Evolutionary conservation across 2,113 vertebrate genomes (phyloP).

Genomic region (Spermophilus dauricus): DNA sequence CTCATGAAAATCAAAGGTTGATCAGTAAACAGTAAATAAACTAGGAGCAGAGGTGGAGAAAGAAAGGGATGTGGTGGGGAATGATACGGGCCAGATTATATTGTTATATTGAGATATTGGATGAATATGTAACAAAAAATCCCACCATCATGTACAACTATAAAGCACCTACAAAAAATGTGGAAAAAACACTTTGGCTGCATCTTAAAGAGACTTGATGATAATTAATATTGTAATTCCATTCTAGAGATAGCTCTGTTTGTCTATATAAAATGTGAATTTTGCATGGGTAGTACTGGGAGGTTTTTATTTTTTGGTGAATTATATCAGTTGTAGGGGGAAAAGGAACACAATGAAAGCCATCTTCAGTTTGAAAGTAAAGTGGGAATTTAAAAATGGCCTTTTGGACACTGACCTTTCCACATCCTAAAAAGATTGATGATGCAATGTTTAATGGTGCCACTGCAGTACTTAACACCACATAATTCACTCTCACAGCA

Average conservation of each 20-base stretch:
- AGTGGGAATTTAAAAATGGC: constrained; percentile 58
- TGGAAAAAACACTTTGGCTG: neutral
- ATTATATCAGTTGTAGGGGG: neutral
- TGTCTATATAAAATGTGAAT: neutral
- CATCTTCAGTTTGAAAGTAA: constrained; percentile 43
- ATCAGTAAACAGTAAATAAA: no score
- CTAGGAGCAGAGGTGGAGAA: no score
- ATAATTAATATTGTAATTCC: constrained; percentile 11
- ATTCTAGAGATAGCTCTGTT: neutral
- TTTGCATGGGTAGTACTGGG: neutral
- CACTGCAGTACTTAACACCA: constrained; percentile 56
- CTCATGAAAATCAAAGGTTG: no score
- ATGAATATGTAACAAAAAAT: no score
- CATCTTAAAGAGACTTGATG: neutral
- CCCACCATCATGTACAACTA: no score
- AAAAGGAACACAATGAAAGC: constrained; percentile 56
- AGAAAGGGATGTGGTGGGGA: no score
- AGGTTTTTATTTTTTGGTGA: constrained; percentile 2
- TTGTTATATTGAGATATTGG: no score
- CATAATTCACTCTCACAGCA: constrained; percentile 62
- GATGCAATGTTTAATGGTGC: constrained; percentile 67
- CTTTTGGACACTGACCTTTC: constrained; percentile 76
- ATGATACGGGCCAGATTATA: no score
- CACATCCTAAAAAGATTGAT: constrained; percentile 63
- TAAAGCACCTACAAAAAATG: no score